These are phyloP conservation scores for Drosophila formosana DNA, from an alignment of 2,888 invertebrate species.

Conservation along the genomic window DNA sequence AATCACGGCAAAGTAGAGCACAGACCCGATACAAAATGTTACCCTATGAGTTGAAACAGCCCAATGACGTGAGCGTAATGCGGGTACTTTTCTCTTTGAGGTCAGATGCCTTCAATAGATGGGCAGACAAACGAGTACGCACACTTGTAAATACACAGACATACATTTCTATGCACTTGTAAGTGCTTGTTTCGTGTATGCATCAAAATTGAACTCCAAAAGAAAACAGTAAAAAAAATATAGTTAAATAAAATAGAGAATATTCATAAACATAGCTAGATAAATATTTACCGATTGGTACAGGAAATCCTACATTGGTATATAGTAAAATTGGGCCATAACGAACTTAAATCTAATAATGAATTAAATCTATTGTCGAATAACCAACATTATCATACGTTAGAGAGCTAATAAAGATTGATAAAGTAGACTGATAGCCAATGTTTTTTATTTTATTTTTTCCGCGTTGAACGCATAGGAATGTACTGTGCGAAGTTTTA, in stretches of 20 bases:
- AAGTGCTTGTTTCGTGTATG: conserved; percentile 17
- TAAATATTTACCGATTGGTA: not conserved
- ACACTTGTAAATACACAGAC: conserved; percentile 5
- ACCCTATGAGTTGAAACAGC: not conserved
- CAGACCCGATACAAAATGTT: not conserved
- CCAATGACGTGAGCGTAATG: conserved; percentile 6
- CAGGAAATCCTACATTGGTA: not conserved
- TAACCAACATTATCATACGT: no score
- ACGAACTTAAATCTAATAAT: no score
- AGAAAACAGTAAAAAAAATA: conserved; percentile 63
- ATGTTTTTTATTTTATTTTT: no score
- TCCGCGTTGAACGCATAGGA: no score
- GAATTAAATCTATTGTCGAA: no score
- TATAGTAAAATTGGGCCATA: no score
- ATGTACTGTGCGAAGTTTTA: no score
- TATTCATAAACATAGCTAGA: conserved; percentile 1
- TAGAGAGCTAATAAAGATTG: no score
- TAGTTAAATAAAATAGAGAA: conserved; percentile 23
- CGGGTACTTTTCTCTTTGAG: conserved; percentile 5
- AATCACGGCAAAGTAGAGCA: no score
- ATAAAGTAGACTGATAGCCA: no score
- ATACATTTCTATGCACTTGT: not conserved
- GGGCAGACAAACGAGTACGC: conserved; percentile 5
- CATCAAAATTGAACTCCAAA: conserved; percentile 47
- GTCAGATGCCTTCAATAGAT: conserved; percentile 33